phyloP scores from a whole-genome alignment of 2,113 vertebrate species.

The Leptosomus discolor region DNA sequence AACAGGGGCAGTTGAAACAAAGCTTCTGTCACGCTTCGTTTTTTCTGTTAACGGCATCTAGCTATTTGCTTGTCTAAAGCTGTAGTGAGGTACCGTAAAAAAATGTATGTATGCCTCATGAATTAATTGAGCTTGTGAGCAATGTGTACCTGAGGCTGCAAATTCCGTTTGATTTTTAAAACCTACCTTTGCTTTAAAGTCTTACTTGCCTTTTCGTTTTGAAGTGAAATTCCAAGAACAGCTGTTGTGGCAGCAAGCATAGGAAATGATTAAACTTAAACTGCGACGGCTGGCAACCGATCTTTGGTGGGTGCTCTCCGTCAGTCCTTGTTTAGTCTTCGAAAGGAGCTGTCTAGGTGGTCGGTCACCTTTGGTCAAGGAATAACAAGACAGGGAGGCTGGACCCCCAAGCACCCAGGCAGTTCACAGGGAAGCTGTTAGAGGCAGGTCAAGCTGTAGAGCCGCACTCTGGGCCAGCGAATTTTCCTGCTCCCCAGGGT shows the following conservation, averaged over 20 bases:
- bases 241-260: not conserved
- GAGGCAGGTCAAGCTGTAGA: not conserved
- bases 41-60: not conserved
- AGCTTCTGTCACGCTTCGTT: not conserved
- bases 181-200: not conserved
- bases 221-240: not conserved
- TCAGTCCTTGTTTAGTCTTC: not conserved
- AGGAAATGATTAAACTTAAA: not conserved
- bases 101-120: not conserved
- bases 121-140: not conserved
- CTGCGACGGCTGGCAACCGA: not conserved
- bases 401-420: not conserved
- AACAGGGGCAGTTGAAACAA: not conserved
- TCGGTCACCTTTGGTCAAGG: not conserved
- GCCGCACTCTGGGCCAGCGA: not conserved
- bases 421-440: not conserved
- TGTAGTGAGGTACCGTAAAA: not conserved
- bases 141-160: not conserved
- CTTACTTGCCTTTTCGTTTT: not conserved
- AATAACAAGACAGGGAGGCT: not conserved
- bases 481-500: rapidly evolving
- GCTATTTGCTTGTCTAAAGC: not conserved
- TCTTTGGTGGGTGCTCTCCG: not conserved
- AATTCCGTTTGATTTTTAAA: not conserved
- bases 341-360: not conserved